These are phyloP conservation scores for Chrysodeixis includens DNA, from an alignment of 2,888 invertebrate genomes.

Conservation along the genomic window DNA sequence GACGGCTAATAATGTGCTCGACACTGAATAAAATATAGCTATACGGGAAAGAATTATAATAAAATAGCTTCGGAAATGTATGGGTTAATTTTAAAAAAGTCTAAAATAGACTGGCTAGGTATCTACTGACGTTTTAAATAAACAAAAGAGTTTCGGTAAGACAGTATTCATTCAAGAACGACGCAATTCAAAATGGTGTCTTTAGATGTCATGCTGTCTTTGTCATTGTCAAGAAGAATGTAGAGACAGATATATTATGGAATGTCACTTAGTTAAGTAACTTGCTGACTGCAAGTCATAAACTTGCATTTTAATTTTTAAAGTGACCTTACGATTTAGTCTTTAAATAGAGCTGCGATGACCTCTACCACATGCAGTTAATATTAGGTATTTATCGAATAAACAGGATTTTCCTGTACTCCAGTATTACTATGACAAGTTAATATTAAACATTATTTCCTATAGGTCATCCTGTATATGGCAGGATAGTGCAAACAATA, in stretches of 20 bases:
- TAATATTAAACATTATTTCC: neutral
- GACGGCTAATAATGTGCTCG: slow-evolving; percentile 33
- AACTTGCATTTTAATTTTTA: too few species aligned
- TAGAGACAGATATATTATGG: too few species aligned
- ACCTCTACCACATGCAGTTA: neutral
- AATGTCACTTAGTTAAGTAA: too few species aligned
- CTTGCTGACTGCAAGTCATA: too few species aligned
- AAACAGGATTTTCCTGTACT: neutral
- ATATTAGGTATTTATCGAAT: neutral
- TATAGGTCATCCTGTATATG: neutral
- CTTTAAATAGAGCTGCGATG: neutral
- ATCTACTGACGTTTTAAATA: neutral
- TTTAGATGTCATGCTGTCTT: too few species aligned
- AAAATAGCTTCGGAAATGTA: slow-evolving; percentile 5
- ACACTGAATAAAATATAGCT: slow-evolving; percentile 32
- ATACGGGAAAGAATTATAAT: slow-evolving; percentile 14
- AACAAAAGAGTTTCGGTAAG: neutral
- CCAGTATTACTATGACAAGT: neutral
- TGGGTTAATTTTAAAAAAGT: slow-evolving; percentile 2
- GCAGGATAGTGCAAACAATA: neutral
- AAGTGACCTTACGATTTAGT: neutral
- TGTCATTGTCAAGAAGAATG: too few species aligned
- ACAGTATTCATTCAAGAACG: too few species aligned
- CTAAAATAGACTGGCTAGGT: neutral
- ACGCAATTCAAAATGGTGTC: too few species aligned